Base-by-base conservation (phyloP, 2,888 invertebrate species). In the Anagyrus pseudococci region DNA sequence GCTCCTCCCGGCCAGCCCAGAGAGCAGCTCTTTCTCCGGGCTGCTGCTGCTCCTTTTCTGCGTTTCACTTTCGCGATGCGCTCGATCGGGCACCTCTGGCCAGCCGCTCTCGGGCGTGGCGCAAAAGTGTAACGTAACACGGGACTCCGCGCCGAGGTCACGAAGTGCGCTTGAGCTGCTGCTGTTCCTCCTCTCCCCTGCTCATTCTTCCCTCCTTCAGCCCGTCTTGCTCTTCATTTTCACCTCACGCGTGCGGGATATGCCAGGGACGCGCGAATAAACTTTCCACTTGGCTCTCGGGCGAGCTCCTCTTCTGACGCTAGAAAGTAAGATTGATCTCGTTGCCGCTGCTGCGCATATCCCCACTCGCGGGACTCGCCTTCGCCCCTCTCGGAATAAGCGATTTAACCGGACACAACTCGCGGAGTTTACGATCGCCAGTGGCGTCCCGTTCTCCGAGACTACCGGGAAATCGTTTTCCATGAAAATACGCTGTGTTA, bases 21-120 rank as follows among this genome's bases (percentile, higher is more conserved):
- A 62, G 62, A 67, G 68, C 63, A 61, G 59, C 66, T 62, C 62
- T 64, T 61, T 57, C 64, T 68, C 68, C 44, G 63, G 44, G 67
- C 68, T 69, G 70, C 33, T 6, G 73, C 73, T 73, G 76, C 75
- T 77, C 72, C 73, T 77, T 77, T 78, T 76, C 76, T 77, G 79
- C 79, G 79, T 80, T 80, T 79, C 80, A 80, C 80, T 80, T 80
- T 80, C 79, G 79, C 78, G 79, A 80, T 79, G 80, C 79, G 78
- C 75, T 74, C 72, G 66, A 73, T 72, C 73, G 67, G 72, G 73
- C 71, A 4, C 68, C 66, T 68, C 76, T 22, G 73, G 72, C 15
- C 43, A n/a, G 17, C n/a, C 10, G n/a, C 15, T 6, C 46, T 6
- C 20, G 78, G 78, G 77, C 78, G 77, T 79, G 78, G 79, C 58